Evolutionary conservation across 1,140 invertebrate genomes (phyloP), one percentile per base, ranked within the genome.

Genomic region (Eurytemora carolleeae): DNA sequence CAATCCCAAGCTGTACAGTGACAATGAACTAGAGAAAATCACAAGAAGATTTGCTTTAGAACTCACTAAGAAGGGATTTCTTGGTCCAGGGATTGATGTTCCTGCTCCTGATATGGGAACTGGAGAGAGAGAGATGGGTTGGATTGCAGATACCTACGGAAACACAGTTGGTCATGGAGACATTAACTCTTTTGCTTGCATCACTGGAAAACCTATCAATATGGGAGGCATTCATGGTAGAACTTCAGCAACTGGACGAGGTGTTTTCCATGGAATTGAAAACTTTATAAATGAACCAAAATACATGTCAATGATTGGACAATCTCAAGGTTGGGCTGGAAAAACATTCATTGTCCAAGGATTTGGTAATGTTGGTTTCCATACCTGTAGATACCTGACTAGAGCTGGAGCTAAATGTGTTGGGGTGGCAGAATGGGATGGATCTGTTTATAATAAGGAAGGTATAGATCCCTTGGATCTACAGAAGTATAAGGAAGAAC

Each of bases 291-390:
- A 93, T 69, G 91, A 98, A 72, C 86, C 88, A 20, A 86, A 85
- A 68, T 98, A 93, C 75, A 98, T 98, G 91, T 84, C 85, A 71
- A 86, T 89, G 82, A 86, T 98, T 72, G 94, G 86, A 76, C 82
- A 86, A 0, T 91, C 86, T 17, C 87, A 93, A 59, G 95, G 95
- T 19, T 95, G 94, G 82, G 86, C 85, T 67, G 91, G 87, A 63
- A 99, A 99, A 74, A 88, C 89, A 0, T 96, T 97, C 73, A 97
- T 99, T 70, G 81, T 99, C 20, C 95, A 91, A 74, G 80, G 60
- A 66, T 94, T 97, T 73, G 94, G 94, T 82, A 99, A 99, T 76
- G 96, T 99, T n/a, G 96, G 96, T 68, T 76, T 98, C 23, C 95
- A 99, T 75, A 87, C 90, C 1, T 93, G 90, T 82, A 80, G 94